phyloP scores from a whole-genome alignment of 2,888 invertebrate genomes.

The Philopedon plagiatum region DNA sequence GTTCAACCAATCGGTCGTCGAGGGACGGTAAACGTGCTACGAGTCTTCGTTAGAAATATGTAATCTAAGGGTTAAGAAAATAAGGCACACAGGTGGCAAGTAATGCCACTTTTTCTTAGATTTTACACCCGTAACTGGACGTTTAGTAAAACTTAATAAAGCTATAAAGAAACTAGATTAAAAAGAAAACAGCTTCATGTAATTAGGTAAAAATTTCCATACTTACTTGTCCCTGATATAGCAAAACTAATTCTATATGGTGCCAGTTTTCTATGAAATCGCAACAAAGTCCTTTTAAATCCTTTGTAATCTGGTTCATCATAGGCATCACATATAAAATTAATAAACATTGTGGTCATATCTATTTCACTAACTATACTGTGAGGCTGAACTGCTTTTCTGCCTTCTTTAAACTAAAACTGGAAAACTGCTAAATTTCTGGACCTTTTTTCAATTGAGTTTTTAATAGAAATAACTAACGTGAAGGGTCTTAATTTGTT shows the following conservation, averaged over 20 bases:
- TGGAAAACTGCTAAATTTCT: constrained; percentile 19
- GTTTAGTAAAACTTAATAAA: too few species aligned
- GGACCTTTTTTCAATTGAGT: too few species aligned
- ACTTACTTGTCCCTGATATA: constrained; percentile 61
- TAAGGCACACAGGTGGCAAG: too few species aligned
- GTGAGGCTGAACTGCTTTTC: constrained; percentile 64
- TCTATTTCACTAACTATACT: constrained; percentile 70
- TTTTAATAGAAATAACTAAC: too few species aligned
- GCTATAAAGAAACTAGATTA: too few species aligned
- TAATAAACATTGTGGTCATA: constrained; percentile 72
- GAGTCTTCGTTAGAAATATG: too few species aligned
- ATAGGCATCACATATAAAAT: constrained; percentile 73
- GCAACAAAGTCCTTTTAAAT: constrained; percentile 68
- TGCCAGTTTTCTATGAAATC: constrained; percentile 80
- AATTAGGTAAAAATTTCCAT: not conserved
- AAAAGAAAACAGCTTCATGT: constrained; percentile 1
- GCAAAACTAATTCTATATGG: constrained; percentile 84
- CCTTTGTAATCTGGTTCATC: constrained; percentile 71
- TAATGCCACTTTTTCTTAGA: too few species aligned
- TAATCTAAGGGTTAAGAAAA: too few species aligned
- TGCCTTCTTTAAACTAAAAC: constrained; percentile 65
- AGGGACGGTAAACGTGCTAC: too few species aligned
- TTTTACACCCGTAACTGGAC: too few species aligned
- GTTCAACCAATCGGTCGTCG: too few species aligned
- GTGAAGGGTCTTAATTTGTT: too few species aligned